phyloP scores from a whole-genome alignment of 37 sponge, comb jelly and placozoan genomes.

The Crambe crambe region DNA sequence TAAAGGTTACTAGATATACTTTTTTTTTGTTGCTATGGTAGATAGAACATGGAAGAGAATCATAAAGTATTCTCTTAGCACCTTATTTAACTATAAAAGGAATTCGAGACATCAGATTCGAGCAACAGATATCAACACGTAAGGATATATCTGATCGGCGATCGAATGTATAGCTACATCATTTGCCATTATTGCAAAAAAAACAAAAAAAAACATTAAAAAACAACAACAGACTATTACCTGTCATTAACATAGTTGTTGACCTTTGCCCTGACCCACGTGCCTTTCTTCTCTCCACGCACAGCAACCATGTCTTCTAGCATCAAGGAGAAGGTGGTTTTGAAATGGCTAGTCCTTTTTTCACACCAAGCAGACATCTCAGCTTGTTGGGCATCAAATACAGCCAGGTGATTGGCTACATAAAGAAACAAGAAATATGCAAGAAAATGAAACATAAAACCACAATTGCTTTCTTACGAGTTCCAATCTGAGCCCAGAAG shows the following conservation, averaged over 20 bases:
- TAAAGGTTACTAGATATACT: too few species aligned
- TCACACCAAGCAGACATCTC: conserved; percentile 8
- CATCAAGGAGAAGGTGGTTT: neutral
- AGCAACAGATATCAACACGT: too few species aligned
- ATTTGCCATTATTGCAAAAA: too few species aligned
- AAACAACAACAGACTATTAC: too few species aligned
- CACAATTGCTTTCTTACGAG: conserved; percentile 33
- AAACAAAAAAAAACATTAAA: too few species aligned
- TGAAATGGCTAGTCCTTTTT: neutral
- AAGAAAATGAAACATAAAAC: neutral
- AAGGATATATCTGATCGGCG: too few species aligned
- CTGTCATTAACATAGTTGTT: neutral
- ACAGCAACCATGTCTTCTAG: neutral
- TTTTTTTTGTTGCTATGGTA: too few species aligned
- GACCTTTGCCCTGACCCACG: conserved; percentile 19
- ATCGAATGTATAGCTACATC: too few species aligned
- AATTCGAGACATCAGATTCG: too few species aligned
- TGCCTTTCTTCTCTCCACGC: neutral
- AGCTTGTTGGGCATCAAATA: neutral
- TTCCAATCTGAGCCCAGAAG: conserved; percentile 47
- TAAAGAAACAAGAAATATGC: neutral
- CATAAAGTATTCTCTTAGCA: too few species aligned
- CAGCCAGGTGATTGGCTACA: conserved; percentile 12
- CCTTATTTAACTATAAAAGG: too few species aligned
- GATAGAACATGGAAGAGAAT: too few species aligned